Percentiles rank a stretch among this genome's conserved stretches.
Evolutionary conservation across 2,113 vertebrate genomes (phyloP).

Genomic region (Heloderma charlesbogerti): DNA sequence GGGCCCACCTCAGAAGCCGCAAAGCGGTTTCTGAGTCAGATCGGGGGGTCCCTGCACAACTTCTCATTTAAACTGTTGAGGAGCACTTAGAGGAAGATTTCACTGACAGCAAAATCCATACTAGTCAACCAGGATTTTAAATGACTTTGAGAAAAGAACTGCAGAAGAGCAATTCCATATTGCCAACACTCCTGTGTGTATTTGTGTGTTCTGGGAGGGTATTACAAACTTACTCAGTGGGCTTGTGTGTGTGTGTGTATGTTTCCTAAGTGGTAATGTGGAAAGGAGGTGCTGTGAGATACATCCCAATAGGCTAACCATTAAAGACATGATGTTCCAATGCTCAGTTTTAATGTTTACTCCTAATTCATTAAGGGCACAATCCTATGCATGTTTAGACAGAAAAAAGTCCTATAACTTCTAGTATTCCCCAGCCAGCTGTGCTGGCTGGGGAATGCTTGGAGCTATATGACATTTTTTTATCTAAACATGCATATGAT

Average conservation of each 20-base stretch:
- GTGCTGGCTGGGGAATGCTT: too few relatives aligned
- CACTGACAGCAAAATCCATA: neutral
- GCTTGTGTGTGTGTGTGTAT: too few relatives aligned
- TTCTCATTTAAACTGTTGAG: neutral
- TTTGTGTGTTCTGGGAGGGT: too few relatives aligned
- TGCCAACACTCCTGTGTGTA: neutral
- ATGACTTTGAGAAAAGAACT: neutral
- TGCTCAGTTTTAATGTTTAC: conserved; percentile 9
- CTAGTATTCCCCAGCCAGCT: too few relatives aligned
- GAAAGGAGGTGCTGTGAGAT: neutral
- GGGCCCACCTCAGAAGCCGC: too few relatives aligned
- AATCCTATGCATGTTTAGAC: too few relatives aligned
- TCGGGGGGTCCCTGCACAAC: too few relatives aligned
- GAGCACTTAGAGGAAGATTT: neutral
- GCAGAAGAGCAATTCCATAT: neutral
- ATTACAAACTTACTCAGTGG: neutral
- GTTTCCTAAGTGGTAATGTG: neutral
- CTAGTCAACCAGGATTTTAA: neutral
- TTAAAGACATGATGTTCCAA: neutral
- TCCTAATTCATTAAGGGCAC: neutral
- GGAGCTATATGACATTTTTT: too few relatives aligned
- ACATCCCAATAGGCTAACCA: neutral
- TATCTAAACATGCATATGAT: too few relatives aligned
- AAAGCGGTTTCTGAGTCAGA: too few relatives aligned
- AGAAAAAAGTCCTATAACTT: too few relatives aligned